phyloP scores from a whole-genome alignment of 30 jellyfish, hydroid and myxozoan species.

The Hydractinia symbiolongicarpus region DNA sequence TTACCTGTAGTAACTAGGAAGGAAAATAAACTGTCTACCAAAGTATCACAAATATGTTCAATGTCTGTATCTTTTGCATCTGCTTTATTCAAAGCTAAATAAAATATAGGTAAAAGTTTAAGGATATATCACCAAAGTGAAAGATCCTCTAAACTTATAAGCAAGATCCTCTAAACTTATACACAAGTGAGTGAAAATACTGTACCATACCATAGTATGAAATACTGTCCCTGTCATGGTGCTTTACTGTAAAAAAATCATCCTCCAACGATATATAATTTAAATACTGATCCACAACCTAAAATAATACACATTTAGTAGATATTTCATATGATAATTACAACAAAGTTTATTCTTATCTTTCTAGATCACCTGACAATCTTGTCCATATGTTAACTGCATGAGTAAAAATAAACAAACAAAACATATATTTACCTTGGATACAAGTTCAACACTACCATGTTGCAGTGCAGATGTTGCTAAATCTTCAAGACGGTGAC shows the following conservation, averaged over 20 bases:
- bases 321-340: neutral
- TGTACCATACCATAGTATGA: slow-evolving; percentile 81
- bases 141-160: neutral
- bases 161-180: neutral
- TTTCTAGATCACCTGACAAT: too few relatives aligned
- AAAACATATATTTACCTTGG: slow-evolving; percentile 46
- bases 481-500: slow-evolving; percentile 89
- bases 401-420: neutral
- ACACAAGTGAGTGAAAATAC: neutral
- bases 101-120: neutral
- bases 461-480: slow-evolving; percentile 86
- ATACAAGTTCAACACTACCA: slow-evolving; percentile 68
- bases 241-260: slow-evolving; percentile 83
- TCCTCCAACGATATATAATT: slow-evolving; percentile 93
- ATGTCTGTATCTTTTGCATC: slow-evolving; percentile 92
- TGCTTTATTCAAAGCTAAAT: slow-evolving; percentile 68
- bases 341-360: neutral
- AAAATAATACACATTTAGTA: neutral
- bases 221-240: slow-evolving; percentile 81
- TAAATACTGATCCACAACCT: slow-evolving; percentile 96
- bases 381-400: neutral
- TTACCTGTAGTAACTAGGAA: slow-evolving; percentile 80
- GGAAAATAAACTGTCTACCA: slow-evolving; percentile 78
- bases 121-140: neutral
- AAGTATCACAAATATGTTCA: slow-evolving; percentile 54